Conservation (phyloP, 2,797 vertebrate species). For the Sarcoramphus papa region DNA sequence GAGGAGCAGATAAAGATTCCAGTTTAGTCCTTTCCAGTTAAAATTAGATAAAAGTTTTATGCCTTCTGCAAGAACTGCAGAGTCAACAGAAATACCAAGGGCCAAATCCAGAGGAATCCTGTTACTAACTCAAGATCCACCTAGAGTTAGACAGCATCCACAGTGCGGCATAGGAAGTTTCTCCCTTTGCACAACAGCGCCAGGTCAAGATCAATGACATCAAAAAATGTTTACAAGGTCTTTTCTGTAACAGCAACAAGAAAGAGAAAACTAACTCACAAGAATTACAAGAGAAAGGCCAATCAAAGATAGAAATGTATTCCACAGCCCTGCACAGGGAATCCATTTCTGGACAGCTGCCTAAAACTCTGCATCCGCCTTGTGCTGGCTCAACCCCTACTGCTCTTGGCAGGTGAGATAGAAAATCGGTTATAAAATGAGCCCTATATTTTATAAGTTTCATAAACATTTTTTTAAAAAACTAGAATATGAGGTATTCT, state of each 20-base stretch:
- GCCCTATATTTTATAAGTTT: conserved; percentile 63
- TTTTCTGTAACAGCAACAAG: background rate
- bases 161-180: background rate
- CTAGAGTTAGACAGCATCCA: background rate
- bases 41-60: conserved; percentile 20
- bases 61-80: conserved; percentile 25
- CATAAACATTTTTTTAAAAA: conserved; percentile 53
- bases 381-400: conserved; percentile 45
- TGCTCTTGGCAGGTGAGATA: conserved; percentile 58
- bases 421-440: conserved; percentile 59
- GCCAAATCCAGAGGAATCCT: background rate
- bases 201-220: background rate
- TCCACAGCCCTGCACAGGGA: background rate
- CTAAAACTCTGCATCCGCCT: conserved; percentile 51
- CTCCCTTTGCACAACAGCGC: background rate
- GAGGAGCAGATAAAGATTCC: background rate
- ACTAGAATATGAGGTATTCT: conserved; percentile 46
- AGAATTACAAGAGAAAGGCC: background rate
- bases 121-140: background rate
- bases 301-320: conserved; percentile 7
- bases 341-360: conserved; percentile 54
- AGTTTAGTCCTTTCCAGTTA: background rate
- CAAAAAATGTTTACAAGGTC: background rate
- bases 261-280: background rate
- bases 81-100: conserved; percentile 32